Evolutionary conservation across 1,140 invertebrate genomes (phyloP).

Genomic region (Wiebesia pumilae): DNA sequence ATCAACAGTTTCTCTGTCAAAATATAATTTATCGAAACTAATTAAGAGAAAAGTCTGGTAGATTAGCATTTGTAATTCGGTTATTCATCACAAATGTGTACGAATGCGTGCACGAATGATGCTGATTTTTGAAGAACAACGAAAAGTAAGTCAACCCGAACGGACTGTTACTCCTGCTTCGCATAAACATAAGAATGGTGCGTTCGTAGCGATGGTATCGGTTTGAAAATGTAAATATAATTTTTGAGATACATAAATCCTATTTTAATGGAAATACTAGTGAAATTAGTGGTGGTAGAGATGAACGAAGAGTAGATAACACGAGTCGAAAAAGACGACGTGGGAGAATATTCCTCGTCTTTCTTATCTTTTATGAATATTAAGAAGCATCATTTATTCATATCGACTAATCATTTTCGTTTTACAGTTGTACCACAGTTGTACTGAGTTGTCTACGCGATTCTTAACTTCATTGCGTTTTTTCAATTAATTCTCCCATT

Average conservation of each 20-base stretch:
- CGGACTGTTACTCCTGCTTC: neutral
- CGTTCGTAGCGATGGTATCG: constrained; percentile 27
- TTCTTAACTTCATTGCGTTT: no score
- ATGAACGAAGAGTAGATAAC: constrained; percentile 57
- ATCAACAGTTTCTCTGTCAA: no score
- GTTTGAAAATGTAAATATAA: constrained; percentile 71
- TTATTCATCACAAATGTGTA: no score
- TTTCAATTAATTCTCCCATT: no score
- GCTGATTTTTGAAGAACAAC: neutral
- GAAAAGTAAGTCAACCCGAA: neutral
- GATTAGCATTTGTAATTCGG: no score
- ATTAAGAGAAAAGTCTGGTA: neutral
- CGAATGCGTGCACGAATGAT: no score
- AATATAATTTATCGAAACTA: neutral
- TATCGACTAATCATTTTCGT: neutral
- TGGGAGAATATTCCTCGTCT: neutral
- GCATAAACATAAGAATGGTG: constrained; percentile 45
- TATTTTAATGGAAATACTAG: constrained; percentile 67
- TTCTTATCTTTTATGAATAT: neutral
- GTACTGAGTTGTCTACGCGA: no score
- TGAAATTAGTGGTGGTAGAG: constrained; percentile 58
- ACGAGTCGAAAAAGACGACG: constrained; percentile 49
- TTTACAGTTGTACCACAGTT: neutral
- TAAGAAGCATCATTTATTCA: neutral
- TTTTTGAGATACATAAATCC: constrained; percentile 63